Base-by-base conservation (phyloP, 1,140 invertebrate species). In the Aphidius ervi region DNA sequence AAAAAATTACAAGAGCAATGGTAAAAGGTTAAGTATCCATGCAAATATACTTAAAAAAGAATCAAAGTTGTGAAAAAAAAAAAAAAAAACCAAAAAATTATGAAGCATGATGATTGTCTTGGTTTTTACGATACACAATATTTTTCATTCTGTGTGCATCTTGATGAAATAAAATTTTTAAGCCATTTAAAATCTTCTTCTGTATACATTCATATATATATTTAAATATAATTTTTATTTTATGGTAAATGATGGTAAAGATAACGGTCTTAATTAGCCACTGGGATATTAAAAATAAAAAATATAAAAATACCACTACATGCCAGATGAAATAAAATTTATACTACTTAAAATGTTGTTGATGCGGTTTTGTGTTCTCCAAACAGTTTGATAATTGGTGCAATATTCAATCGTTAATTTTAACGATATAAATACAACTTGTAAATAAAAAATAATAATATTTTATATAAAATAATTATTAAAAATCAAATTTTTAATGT, bases 181-280 rank as follows among this genome's bases (percentile, higher is more conserved):
- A 16, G 16, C 16, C 16, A 16, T 16, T 31, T 31, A 31, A 31
- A 31, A 31, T 31, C 23, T 31, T 31, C 2, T 31, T 31, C 23
- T 31, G 23, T 31, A 31, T 31, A 31, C 4, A 31, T 2, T 3
- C 2, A 31, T 31, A 4, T 31, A 31, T 31, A 31, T 31, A 3
- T 31, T 31, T 31, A 31, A 4, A 31, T 31, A 31, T 31, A 31
- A 31, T 31, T 31, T 3, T 31, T 31, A 31, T 31, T 31, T 43
- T 16, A 16, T 16, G 16, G 16, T 16, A 16, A 16, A 43, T 23
- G 42, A 9, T 7, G 20, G 16, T 16, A 16, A 20, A 57, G 46
- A 4, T 70, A 70, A 60, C 57, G 42, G 55, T 48, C 64, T 67
- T 63, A 68, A 65, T 65, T 68, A 70, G 65, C 63, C 62, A 61